A percentile compares a stretch with the other conserved stretches of the same genome.
These are phyloP conservation scores for Arnoldichthys spilopterus DNA, from an alignment of 2,797 vertebrate species.

Conservation along the genomic window DNA sequence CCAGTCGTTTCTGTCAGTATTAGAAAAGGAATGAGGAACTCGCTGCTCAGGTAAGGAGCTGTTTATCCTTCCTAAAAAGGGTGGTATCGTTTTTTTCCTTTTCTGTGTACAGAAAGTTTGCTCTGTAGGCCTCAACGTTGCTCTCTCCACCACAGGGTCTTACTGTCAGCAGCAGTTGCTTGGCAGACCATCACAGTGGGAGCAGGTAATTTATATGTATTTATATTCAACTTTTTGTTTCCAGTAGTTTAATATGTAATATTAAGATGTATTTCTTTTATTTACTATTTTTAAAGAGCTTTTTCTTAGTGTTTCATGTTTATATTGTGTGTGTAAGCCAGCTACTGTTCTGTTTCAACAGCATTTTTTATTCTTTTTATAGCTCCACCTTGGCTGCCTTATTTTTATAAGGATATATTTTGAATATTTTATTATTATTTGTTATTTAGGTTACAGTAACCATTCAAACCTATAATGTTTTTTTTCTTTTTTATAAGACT, in stretches of 20 bases:
- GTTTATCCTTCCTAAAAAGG: not conserved
- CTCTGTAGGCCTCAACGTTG: constrained; percentile 3
- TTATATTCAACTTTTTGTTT: no score
- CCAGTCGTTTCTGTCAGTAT: not conserved
- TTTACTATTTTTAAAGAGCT: no score
- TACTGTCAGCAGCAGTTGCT: constrained; percentile 56
- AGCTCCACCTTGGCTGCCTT: not conserved
- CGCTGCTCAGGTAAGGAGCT: constrained; percentile 37
- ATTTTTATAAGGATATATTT: not conserved
- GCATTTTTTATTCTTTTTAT: no score
- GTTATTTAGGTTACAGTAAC: not conserved
- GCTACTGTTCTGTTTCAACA: no score
- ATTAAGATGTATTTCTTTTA: no score
- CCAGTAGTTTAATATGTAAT: no score
- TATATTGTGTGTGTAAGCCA: no score
- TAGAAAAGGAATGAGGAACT: constrained; percentile 21
- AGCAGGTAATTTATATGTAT: constrained; percentile 61
- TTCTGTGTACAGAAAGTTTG: not conserved
- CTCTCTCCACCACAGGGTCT: constrained; percentile 51
- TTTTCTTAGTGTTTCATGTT: no score
- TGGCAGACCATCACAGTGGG: constrained; percentile 41
- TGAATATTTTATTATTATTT: not conserved
- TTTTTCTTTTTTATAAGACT: not conserved
- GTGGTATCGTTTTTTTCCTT: not conserved
- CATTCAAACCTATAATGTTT: not conserved